Evolutionary conservation across 2,797 vertebrate species (phyloP), one percentile per base, ranked within the genome.

Genomic region (Liparis tanakae): DNA sequence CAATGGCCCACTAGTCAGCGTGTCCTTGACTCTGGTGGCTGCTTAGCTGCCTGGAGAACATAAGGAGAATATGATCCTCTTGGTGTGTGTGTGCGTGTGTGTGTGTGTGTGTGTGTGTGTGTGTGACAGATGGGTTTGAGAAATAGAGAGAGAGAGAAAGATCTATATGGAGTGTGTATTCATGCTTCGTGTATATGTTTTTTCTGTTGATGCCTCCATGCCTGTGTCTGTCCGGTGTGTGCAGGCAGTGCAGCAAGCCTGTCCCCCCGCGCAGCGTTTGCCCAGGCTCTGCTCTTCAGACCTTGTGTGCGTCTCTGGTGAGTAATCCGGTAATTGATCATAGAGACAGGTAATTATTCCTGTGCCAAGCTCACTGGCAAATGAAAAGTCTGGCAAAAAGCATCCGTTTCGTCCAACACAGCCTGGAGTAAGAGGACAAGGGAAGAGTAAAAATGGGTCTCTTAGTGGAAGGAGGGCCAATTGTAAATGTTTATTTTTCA

Each of bases 261-360:
- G 51, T 86, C 63, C 68, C 72, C 72, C 77, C 18, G 59, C n/a
- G 43, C 61, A 56, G 74, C 78, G 0, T 54, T 54, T 61, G 63
- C 69, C 76, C 75, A 14, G 70, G 64, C 88, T 83, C 59, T 53
- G 59, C 81, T 89, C 82, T 67, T 84, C 84, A 87, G 85, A 89
- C 87, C 87, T 91, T 84, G 82, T 88, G 89, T 89, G 90, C 65
- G 89, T 92, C 91, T 90, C 87, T 87, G 83, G 89, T 94, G 92
- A 93, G 90, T 94, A 94, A 94, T 94, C 94, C 94, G 91, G 93
- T 93, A 92, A 93, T 94, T 95, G 94, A 94, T 94, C 93, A 94
- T 91, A 89, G 89, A 94, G 93, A 93, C 94, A 94, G 93, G 93
- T 94, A 93, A 94, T 94, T 93, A 94, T 93, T 94, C 86, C 89